Evolutionary conservation across 2,888 invertebrate genomes (phyloP), one percentile per base, ranked within the genome.

Genomic region (Sabellastarte sp.): DNA sequence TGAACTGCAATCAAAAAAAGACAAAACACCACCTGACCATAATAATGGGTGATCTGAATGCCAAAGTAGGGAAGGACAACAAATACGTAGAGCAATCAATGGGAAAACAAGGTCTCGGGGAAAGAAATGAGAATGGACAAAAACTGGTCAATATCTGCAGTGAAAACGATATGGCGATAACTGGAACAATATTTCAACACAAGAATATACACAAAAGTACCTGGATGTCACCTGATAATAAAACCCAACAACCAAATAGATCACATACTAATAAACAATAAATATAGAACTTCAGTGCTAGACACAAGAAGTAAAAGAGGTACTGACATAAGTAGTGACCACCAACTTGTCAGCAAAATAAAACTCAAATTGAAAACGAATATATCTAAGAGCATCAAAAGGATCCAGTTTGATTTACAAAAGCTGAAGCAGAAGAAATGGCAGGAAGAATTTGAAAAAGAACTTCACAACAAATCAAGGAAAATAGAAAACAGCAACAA

Each of bases 1-100:
- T 56, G 56, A 56, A 2, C 56, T n/a, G 4, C 56, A n/a, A 56
- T 10, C n/a, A 29, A 26, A 56, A n/a, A 30, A n/a, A 56, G 30
- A n/a, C 29, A 30, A 26, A 26, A 56, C 56, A 28, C 28, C 29
- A 30, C 30, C 56, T 56, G 56, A 26, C 29, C 30, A 29, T 41
- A 15, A 41, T 56, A 29, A 4, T 24, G 15, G 56, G 56, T 3
- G 56, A 56, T 29, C 24, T 56, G 56, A 56, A 56, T 30, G 56
- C 56, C 26, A 56, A 10, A 29, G 30, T 24, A 56, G 56, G 56
- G 29, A 5, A 26, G 2, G 56, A 56, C 26, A 56, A n/a, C 56
- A 56, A 3, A 26, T 26, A 29, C n/a, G 26, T 28, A 4, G 26
- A 56, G 4, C 30, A 26, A 3, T 3, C 30, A 29, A 56, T 26